Evolutionary conservation across 2,888 invertebrate species (phyloP), one percentile per base, ranked within the genome.

Genomic region (Sarcophaga subvicina): DNA sequence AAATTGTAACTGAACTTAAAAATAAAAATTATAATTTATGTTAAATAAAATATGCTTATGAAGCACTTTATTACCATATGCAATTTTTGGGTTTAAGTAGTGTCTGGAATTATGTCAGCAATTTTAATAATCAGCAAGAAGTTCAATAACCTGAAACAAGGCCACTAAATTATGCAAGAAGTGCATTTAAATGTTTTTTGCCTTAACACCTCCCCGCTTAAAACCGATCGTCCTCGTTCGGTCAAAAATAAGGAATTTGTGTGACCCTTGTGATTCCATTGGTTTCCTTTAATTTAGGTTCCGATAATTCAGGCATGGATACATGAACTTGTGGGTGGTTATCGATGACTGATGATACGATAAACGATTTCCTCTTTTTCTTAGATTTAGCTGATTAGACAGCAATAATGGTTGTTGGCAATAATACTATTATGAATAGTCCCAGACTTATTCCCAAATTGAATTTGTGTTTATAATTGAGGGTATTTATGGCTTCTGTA

Each of bases 251-350:
- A 47, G 79, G 63, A 27, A 79, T 70, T 25, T 70, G n/a, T 27
- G 64, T 25, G 11, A 67, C 59, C 27, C 59, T 67, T 20, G 69
- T 69, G 59, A 77, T 77, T 12, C 45, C 8, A 20, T 27, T 20
- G 20, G 67, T 37, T 37, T 77, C 69, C 12, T 20, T 17, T 64
- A 45, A 72, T 20, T 12, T 64, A 0, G 17, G 37, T 10, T 72
- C 80, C 1, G 80, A 66, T 45, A 67, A n/a, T 80, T 80, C 80
- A 8, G 80, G 72, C 72, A 71, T 80, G 49, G 72, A 80, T 72
- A 45, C 72, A n/a, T 80, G 80, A 20, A 22, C 4, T 45, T 71
- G 22, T 27, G 72, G 64, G 10, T 20, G 25, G 49, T 64, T 2
- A 1, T 80, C n/a, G n/a, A 62, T 8, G 6, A 60, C 8, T 59